Evolutionary conservation across 2,113 vertebrate genomes (phyloP), one percentile per base, ranked within the genome.

Genomic region (Pipa parva): DNA sequence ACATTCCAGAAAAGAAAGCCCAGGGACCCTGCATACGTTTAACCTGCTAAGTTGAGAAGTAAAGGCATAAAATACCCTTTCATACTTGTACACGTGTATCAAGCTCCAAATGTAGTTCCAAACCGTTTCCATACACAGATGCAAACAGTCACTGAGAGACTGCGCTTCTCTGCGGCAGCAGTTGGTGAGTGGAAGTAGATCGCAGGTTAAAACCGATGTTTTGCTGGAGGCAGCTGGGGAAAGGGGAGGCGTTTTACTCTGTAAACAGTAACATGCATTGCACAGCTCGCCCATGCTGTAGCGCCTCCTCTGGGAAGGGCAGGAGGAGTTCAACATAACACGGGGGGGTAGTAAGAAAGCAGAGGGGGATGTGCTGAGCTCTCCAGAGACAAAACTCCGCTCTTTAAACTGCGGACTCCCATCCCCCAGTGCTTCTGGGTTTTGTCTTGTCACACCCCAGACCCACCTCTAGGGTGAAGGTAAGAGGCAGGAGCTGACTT

Each of bases 301-400:
- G 57, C 37, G 18, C 57, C 57, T 51, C 65, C 65, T 60, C 46
- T 59, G 29, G 55, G 48, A 69, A 42, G 65, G 49, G 17, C 21
- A 50, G 28, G 65, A 46, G 52, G 57, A 51, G 65, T 69, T 29
- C 49, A 27, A 3, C 42, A 21, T 20, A 50, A 39, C 45, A 69
- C 64, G 36, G 64, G 55, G 52, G n/a, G n/a, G n/a, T n/a, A n/a
- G 63, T 51, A 27, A 39, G 54, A 39, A 49, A 45, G 31, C 22
- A 13, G 11, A 25, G 48, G 22, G 20, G 39, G 37, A 37, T n/a
- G 8, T 45, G 17, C n/a, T 39, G 33, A n/a, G n/a, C n/a, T 36
- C 3, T 12, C 3, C 10, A 13, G 10, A 36, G 33, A 12, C 9
- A 17, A 29, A 28, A 29, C 11, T 8, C 52, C 17, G 62, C 39